These are phyloP conservation scores for Acipenser ruthenus DNA, from an alignment of 2,797 vertebrate genomes.

Conservation along the genomic window DNA sequence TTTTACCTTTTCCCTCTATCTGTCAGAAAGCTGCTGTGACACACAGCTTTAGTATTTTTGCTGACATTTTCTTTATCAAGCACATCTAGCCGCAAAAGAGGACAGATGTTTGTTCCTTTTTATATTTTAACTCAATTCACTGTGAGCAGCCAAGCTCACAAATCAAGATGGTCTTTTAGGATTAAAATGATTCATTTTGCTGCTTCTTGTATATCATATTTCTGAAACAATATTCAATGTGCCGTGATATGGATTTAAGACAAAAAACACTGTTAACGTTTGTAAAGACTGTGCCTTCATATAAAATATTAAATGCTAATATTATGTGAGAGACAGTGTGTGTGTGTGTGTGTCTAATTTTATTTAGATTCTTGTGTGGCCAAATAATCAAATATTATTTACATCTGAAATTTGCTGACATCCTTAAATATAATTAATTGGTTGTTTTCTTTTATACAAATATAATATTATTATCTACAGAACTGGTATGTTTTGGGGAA, in stretches of 20 bases:
- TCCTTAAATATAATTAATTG: no score
- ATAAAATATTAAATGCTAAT: no score
- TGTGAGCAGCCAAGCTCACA: constrained; percentile 52
- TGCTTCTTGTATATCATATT: constrained; percentile 47
- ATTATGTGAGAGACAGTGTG: no score
- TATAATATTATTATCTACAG: no score
- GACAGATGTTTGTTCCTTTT: constrained; percentile 70
- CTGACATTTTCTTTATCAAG: constrained; percentile 99
- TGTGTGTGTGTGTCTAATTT: no score
- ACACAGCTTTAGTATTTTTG: constrained; percentile 90
- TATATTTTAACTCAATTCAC: constrained; percentile 47
- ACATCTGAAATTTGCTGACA: no score
- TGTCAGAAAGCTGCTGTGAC: constrained; percentile 88
- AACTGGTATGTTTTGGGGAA: no score
- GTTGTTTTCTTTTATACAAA: no score
- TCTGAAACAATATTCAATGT: constrained; percentile 61
- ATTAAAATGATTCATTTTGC: constrained; percentile 59
- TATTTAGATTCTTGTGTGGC: no score
- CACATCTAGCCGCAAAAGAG: constrained; percentile 80
- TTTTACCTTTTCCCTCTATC: constrained; percentile 94
- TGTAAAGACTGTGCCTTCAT: no score
- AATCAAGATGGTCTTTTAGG: constrained; percentile 67
- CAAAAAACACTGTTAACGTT: not conserved
- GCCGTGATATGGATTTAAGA: constrained; percentile 30
- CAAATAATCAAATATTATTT: no score